Evolutionary conservation across 2,797 vertebrate genomes (phyloP), one percentile per base, ranked within the genome.

Genomic region (Alfaro cultratus): DNA sequence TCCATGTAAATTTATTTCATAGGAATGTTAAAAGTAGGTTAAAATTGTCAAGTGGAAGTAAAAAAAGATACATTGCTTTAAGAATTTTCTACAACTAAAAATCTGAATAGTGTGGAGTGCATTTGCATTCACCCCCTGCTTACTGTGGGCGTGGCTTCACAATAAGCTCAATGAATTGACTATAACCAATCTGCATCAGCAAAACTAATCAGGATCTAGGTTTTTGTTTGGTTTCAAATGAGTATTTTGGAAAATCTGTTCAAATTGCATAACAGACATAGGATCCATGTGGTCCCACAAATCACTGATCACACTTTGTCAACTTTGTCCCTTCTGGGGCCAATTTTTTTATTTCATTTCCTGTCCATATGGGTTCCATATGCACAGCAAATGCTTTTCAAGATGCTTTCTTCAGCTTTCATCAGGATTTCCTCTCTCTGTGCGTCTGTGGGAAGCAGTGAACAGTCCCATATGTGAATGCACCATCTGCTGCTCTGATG

Each of bases 401-500:
- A 45, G 26, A 45, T 45, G 41, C 41, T 71, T 70, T 70, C 11
- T n/a, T 70, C 26, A n/a, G n/a, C 23, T 41, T 68, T 5, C 36
- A 41, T 68, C 26, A n/a, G 26, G 5, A 43, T 71, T 71, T 45
- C 26, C 41, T 68, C 21, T 68, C 36, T 70, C 1, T 71, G 41
- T 71, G 39, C n/a, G 0, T 45, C 68, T 71, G 23, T 29, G 39
- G 39, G 68, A n/a, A 43, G 39, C 26, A 26, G 36, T 5, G 36
- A 68, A 41, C 36, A 45, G 26, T 45, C 11, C 23, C 68, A 71
- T 5, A 45, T 45, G 68, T 26, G 68, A 29, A 29, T 71, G n/a
- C 29, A n/a, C 26, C 68, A 71, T 71, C 68, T 71, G 39, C 68
- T 23, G 36, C 68, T 71, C 68, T 71, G 23, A 26, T 43, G 23